Evolutionary conservation across 2,113 vertebrate species (phyloP).

Genomic region (Calonectris borealis): DNA sequence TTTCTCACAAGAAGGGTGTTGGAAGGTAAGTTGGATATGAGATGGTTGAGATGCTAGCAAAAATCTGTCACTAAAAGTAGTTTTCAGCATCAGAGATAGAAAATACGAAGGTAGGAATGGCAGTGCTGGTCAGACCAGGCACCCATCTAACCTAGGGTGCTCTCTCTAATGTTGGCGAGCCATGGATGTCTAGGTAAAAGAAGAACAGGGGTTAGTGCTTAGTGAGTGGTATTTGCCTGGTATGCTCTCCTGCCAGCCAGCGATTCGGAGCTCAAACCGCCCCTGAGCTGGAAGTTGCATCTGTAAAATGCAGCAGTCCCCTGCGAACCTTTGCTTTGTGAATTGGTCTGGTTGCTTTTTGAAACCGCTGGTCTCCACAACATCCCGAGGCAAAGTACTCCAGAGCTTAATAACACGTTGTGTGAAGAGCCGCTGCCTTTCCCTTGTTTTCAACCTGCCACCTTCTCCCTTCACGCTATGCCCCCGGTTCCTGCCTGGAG

Average conservation of each 20-base stretch:
- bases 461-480: accelerated
- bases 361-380: neutral
- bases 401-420: neutral
- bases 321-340: neutral
- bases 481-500: neutral
- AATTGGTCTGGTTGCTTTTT: neutral
- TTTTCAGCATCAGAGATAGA: neutral
- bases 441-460: neutral
- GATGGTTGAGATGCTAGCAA: neutral
- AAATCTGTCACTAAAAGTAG: neutral
- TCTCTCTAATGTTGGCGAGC: neutral
- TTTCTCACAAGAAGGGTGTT: neutral
- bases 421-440: neutral
- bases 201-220: neutral
- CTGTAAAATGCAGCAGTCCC: neutral
- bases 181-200: neutral
- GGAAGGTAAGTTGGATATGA: neutral
- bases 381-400: neutral
- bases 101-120: neutral
- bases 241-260: neutral
- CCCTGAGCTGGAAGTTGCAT: neutral
- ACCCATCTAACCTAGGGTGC: neutral
- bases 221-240: neutral
- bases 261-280: neutral
- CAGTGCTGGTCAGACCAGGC: neutral